A percentile compares a stretch with the other conserved stretches of the same genome.
Conservation (phyloP, 2,797 vertebrate genomes). For the Scolopax bukidnonensis region DNA sequence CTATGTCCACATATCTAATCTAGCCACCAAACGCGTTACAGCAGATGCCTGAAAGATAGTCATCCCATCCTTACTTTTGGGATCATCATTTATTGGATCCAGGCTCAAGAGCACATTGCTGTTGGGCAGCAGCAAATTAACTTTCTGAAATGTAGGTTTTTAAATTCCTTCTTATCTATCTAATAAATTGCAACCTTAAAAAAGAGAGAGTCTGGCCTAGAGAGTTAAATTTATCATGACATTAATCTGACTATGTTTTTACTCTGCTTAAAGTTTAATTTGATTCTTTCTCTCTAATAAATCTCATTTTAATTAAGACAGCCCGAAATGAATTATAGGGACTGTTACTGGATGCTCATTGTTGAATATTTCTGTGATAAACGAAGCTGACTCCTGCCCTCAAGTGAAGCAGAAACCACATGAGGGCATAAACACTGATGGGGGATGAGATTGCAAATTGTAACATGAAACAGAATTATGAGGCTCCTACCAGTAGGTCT, state of each 20-base stretch:
- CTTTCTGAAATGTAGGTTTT: conserved; percentile 21
- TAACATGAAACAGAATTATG: not conserved
- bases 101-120: not conserved
- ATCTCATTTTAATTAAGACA: conserved; percentile 65
- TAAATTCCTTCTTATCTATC: conserved; percentile 21
- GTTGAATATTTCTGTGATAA: conserved; percentile 32
- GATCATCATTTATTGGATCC: not conserved
- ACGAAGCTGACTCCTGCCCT: conserved; percentile 10
- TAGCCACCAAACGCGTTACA: not conserved
- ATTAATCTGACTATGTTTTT: conserved; percentile 58
- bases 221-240: conserved; percentile 56
- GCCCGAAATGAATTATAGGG: conserved; percentile 33
- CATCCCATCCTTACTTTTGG: not conserved
- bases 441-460: not conserved
- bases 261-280: conserved; percentile 63
- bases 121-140: conserved; percentile 11
- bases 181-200: conserved; percentile 51
- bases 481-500: not conserved
- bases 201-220: conserved; percentile 21
- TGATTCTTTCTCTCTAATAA: conserved; percentile 61
- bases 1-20: not conserved
- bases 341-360: conserved; percentile 1
- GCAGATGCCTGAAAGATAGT: not conserved
- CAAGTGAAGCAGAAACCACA: conserved; percentile 1
- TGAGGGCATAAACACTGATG: not conserved